Percentiles rank a stretch among this genome's conserved stretches.
phyloP scores from a whole-genome alignment of 2,888 invertebrate genomes.

The Chelonus formosanus region DNA sequence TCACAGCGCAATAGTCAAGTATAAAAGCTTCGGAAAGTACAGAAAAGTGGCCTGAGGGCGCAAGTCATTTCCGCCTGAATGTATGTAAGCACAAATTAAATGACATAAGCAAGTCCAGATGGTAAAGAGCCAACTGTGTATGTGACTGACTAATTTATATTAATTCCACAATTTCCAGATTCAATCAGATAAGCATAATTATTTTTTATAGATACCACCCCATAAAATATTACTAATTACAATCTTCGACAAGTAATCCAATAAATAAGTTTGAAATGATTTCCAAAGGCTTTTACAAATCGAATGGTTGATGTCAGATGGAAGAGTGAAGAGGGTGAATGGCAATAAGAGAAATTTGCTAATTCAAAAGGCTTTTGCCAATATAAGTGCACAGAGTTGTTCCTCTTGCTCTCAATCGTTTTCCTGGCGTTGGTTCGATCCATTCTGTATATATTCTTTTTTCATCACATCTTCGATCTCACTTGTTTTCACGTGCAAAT shows the following conservation, averaged over 20 bases:
- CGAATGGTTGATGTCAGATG: too few relatives aligned
- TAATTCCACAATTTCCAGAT: constrained; percentile 3
- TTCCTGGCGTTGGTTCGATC: not conserved
- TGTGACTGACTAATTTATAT: constrained; percentile 10
- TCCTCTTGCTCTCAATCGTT: not conserved
- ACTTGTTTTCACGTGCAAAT: constrained; percentile 1
- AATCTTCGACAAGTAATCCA: too few relatives aligned
- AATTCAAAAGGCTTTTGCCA: not conserved
- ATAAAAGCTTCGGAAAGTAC: constrained; percentile 4
- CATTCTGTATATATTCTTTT: not conserved
- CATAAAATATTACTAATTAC: not conserved
- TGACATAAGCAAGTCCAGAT: constrained; percentile 16
- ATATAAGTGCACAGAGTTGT: not conserved
- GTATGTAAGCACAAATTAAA: constrained; percentile 5
- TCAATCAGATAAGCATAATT: constrained; percentile 13
- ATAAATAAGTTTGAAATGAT: too few relatives aligned
- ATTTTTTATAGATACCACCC: not conserved
- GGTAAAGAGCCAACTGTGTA: not conserved
- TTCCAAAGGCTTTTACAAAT: too few relatives aligned
- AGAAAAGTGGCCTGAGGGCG: constrained; percentile 13
- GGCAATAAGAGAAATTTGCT: not conserved
- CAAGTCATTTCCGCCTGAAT: constrained; percentile 23
- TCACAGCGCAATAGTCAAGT: not conserved
- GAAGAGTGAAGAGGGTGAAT: too few relatives aligned
- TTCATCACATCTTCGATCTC: constrained; percentile 1